phyloP scores from a whole-genome alignment of 2,797 vertebrate genomes.

The Anguilla megastoma region DNA sequence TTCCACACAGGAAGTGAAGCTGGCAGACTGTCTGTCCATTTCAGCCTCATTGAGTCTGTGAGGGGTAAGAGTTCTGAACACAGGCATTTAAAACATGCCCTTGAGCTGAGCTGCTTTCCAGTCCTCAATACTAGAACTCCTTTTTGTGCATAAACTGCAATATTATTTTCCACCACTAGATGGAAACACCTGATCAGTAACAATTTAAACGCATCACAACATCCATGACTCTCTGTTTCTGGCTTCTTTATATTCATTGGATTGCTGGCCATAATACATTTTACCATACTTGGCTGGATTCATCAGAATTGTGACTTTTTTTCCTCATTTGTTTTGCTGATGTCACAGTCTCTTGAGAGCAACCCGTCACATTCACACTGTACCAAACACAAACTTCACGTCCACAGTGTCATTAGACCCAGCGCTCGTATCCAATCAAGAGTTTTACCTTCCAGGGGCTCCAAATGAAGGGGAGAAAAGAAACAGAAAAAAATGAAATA shows the following conservation, averaged over 20 bases:
- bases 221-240: background rate
- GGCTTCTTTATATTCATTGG: background rate
- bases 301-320: background rate
- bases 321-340: background rate
- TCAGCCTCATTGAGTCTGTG: background rate
- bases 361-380: too few relatives aligned
- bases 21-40: background rate
- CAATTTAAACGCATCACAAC: background rate
- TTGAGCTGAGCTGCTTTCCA: too few relatives aligned
- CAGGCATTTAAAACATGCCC: too few relatives aligned
- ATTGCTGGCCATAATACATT: background rate
- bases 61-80: background rate
- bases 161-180: slow-evolving; percentile 21
- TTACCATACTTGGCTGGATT: background rate
- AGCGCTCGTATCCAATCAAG: too few relatives aligned
- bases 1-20: background rate
- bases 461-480: too few relatives aligned
- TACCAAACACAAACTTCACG: too few relatives aligned
- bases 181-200: slow-evolving; percentile 24
- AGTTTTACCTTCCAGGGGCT: too few relatives aligned
- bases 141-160: background rate
- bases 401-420: too few relatives aligned
- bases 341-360: background rate
- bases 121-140: background rate
- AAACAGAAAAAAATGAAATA: too few relatives aligned